Evolutionary conservation across 1,140 invertebrate genomes (phyloP), one percentile per base, ranked within the genome.

Genomic region (Acromyrmex echinatior): DNA sequence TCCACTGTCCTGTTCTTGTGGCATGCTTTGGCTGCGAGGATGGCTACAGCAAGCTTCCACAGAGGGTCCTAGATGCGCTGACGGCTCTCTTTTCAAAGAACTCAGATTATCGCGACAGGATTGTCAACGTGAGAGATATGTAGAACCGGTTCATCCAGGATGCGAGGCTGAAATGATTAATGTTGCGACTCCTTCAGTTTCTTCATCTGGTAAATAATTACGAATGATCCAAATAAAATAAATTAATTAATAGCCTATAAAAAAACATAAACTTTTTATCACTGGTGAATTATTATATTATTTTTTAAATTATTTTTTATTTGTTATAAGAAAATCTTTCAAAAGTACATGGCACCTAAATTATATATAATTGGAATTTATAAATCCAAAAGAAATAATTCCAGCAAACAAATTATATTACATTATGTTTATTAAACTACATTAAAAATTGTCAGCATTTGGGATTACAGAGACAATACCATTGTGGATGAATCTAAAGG

Each of bases 1-100:
- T 96, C 98, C 98, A 12, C 94, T 98, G 60, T 96, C 97, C 14
- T 98, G 98, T 93, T 97, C 97, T 12, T 98, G 98, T 92, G 97
- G 96, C 82, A 96, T 98, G 94, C 95, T 97, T 31, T 98, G 98
- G 98, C 94, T 98, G 1, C 96, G 97, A 89, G 97, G 97, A n/a
- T 98, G 98, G 98, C 92, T 98, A 14, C 96, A 97, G 88, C 97
- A 98, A 92, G 96, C 97, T 0, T 96, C 97, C 10, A 95, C 96
- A 9, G 96, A 97, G 7, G 97, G 97, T 18, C 97, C 97, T 18
- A 96, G 96, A 92, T 98, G 98, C 93, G 96, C 96, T 14, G 97
- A 98, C 92, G 98, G 98, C 0, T 97, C 96, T 12, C 95, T 97
- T 0, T 96, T 98, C 0, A 96, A 97, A 88, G 96, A 97, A 80